Evolutionary conservation across 1,140 invertebrate genomes (phyloP).

Genomic region (Drosophila mauritiana): DNA sequence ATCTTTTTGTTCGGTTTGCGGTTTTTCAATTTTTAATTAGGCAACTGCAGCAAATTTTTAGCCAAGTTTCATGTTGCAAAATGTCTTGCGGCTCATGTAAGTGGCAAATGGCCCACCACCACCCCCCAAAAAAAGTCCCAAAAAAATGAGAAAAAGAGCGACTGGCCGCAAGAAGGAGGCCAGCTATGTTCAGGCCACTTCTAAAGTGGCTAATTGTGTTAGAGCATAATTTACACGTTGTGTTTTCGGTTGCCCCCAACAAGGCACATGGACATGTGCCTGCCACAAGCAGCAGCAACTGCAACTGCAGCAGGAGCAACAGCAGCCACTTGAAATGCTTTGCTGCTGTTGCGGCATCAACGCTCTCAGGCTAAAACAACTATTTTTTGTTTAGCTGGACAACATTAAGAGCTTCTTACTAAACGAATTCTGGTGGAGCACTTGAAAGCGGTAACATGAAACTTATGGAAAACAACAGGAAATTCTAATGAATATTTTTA

Average conservation of each 20-base stretch:
- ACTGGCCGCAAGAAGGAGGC: slow-evolving; percentile 36
- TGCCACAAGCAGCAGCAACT: slow-evolving; percentile 48
- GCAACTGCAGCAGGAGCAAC: slow-evolving; percentile 19
- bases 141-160: slow-evolving; percentile 11
- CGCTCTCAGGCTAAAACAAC: slow-evolving; percentile 35
- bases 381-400: slow-evolving; percentile 24
- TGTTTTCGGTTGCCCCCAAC: slow-evolving; percentile 76
- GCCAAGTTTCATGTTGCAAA: slow-evolving; percentile 78
- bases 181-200: slow-evolving; percentile 62
- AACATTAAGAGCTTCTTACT: slow-evolving; percentile 51
- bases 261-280: slow-evolving; percentile 75
- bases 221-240: slow-evolving; percentile 82
- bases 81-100: slow-evolving; percentile 70
- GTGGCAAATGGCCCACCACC: slow-evolving; percentile 68
- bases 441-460: neutral
- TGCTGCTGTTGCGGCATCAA: slow-evolving; percentile 44
- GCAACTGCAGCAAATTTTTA: slow-evolving; percentile 73
- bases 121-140: slow-evolving; percentile 25
- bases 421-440: slow-evolving; percentile 21
- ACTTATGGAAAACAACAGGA: slow-evolving; percentile 3
- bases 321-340: slow-evolving; percentile 58
- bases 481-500: neutral
- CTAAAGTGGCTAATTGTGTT: slow-evolving; percentile 82
- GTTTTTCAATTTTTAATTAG: slow-evolving; percentile 74
- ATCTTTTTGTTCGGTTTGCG: slow-evolving; percentile 17